A percentile compares a stretch with the other conserved stretches of the same genome.
These are phyloP conservation scores for Aleiodes testaceus DNA, from an alignment of 2,888 invertebrate genomes.

Conservation along the genomic window DNA sequence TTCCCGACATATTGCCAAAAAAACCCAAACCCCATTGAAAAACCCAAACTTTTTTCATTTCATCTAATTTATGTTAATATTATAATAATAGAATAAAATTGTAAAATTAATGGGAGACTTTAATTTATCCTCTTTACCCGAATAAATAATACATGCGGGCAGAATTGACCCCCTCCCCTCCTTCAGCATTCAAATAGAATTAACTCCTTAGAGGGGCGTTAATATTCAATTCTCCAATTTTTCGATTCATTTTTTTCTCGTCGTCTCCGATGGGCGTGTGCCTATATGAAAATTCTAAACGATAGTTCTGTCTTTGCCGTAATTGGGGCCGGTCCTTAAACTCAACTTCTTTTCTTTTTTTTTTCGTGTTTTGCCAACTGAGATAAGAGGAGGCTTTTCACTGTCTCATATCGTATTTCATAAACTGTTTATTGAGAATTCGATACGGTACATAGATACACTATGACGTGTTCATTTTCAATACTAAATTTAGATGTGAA, in stretches of 20 bases:
- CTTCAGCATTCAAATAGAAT: background rate
- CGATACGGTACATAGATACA: conserved; percentile 1
- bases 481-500: background rate
- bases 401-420: conserved; percentile 41
- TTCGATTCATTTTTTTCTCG: background rate
- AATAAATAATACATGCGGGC: conserved; percentile 17
- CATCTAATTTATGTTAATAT: no score
- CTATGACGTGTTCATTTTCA: background rate
- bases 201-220: background rate
- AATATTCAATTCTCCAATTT: background rate
- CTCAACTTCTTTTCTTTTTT: conserved; percentile 3
- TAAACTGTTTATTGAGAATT: conserved; percentile 38
- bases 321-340: background rate
- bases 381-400: conserved; percentile 57
- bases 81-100: no score
- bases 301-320: background rate
- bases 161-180: background rate
- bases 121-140: conserved; percentile 18
- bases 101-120: background rate
- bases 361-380: conserved; percentile 40
- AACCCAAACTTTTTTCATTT: no score
- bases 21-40: no score
- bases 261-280: background rate
- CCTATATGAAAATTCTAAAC: background rate
- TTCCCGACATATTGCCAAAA: background rate